Conservation (phyloP, 2,113 vertebrate genomes). For the Origma solitaria region DNA sequence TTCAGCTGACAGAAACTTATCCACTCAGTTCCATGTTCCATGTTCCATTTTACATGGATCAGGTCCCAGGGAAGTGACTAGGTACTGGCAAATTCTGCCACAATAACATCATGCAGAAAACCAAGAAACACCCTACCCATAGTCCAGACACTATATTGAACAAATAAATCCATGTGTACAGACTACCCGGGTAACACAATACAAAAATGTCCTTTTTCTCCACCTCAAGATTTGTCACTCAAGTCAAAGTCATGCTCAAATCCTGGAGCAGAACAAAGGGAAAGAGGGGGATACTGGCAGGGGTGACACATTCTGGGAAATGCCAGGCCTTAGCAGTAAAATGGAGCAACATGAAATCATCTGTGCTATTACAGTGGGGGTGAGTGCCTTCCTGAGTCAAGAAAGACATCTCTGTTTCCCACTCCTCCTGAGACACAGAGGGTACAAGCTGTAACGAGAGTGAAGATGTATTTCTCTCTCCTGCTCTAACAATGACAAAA, state of each 20-base stretch:
- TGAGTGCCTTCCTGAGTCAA: constrained; percentile 16
- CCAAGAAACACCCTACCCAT: not conserved
- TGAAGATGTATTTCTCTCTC: not conserved
- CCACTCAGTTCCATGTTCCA: not conserved
- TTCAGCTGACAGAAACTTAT: not conserved
- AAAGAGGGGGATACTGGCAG: not conserved
- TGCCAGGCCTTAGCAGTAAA: constrained; percentile 27
- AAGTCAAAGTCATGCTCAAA: not conserved
- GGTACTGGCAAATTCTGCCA: not conserved
- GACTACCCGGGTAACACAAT: not conserved
- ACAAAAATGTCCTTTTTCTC: not conserved
- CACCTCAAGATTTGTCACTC: not conserved
- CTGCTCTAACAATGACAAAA: not conserved
- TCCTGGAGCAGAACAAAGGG: not conserved
- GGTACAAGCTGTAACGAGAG: not conserved
- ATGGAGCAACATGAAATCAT: constrained; percentile 11
- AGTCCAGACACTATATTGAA: not conserved
- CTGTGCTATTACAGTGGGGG: not conserved
- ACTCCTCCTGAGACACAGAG: not conserved
- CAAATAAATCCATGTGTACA: not conserved
- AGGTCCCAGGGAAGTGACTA: not conserved
- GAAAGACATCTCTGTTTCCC: not conserved
- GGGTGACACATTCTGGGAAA: constrained; percentile 11
- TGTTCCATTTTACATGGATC: not conserved
- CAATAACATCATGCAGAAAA: not conserved